Conservation (phyloP, 2,113 vertebrate species). For the Cavia aperea region DNA sequence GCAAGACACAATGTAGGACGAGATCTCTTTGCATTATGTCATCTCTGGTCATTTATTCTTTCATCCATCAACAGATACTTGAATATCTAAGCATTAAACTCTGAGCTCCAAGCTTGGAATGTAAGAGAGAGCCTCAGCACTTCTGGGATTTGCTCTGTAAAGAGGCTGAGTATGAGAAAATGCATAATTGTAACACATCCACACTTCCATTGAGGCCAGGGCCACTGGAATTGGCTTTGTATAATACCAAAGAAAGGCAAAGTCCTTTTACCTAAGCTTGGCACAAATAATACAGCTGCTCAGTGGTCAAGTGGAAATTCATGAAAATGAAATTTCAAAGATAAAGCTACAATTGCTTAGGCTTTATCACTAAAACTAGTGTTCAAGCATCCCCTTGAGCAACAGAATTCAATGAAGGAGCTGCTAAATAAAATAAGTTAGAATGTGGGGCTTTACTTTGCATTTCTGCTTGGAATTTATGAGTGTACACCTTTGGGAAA, state of each 20-base stretch:
- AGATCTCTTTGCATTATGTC: background rate
- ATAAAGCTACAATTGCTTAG: conserved; percentile 3
- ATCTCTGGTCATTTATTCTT: background rate
- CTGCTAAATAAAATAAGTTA: background rate
- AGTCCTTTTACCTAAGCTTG: background rate
- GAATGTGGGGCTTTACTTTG: background rate
- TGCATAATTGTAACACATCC: background rate
- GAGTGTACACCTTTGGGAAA: background rate
- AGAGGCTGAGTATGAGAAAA: background rate
- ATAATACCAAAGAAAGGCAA: background rate
- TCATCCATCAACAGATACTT: background rate
- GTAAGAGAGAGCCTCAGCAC: background rate
- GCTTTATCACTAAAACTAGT: background rate
- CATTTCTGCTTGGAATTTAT: background rate
- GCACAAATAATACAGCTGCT: background rate
- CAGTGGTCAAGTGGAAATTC: conserved; percentile 11
- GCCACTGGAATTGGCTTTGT: background rate
- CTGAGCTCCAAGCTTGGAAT: background rate
- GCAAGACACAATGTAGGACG: background rate
- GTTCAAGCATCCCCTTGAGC: background rate
- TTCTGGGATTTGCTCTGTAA: background rate
- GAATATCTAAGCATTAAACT: background rate
- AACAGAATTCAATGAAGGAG: background rate
- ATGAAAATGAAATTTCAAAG: conserved; percentile 40
- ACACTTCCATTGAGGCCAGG: background rate